A percentile compares a stretch with the other conserved stretches of the same genome.
These are phyloP conservation scores for Oasisia sp. DNA, from an alignment of 2,888 invertebrate species.

Conservation along the genomic window DNA sequence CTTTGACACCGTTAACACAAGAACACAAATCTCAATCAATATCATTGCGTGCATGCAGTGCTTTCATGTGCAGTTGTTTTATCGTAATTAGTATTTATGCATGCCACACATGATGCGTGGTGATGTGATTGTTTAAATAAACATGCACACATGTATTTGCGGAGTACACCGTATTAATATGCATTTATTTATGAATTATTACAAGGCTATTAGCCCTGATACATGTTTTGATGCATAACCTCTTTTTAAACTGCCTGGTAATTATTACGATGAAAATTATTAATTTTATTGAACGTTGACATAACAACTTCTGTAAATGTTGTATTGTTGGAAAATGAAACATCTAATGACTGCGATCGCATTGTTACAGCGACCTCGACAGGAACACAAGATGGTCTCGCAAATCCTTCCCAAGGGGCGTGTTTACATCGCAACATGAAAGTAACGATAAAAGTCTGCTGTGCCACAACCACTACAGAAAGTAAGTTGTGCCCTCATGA, in stretches of 20 bases:
- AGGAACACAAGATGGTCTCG: neutral
- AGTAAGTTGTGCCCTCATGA: neutral
- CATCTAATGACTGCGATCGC: neutral
- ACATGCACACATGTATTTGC: too few species aligned
- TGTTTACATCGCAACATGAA: constrained; percentile 22
- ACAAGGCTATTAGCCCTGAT: neutral
- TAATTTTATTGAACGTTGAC: neutral
- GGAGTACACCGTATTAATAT: neutral
- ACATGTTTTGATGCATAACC: neutral
- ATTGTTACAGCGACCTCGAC: constrained; percentile 25
- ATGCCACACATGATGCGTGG: too few species aligned
- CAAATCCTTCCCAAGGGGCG: neutral
- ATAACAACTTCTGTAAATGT: neutral
- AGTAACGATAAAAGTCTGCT: constrained; percentile 25
- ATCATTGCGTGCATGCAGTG: too few species aligned
- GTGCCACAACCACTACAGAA: constrained; percentile 1
- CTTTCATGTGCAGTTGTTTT: too few species aligned
- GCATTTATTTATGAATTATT: neutral
- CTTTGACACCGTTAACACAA: neutral
- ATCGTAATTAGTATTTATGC: too few species aligned
- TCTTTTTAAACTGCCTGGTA: neutral
- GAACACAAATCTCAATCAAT: neutral
- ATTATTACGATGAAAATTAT: neutral
- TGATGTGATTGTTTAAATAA: too few species aligned
- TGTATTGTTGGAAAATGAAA: neutral